Percentiles rank a stretch among this genome's conserved stretches.
These are phyloP conservation scores for Cephalopachus bancanus DNA, from an alignment of 2,797 vertebrate genomes.

Conservation along the genomic window DNA sequence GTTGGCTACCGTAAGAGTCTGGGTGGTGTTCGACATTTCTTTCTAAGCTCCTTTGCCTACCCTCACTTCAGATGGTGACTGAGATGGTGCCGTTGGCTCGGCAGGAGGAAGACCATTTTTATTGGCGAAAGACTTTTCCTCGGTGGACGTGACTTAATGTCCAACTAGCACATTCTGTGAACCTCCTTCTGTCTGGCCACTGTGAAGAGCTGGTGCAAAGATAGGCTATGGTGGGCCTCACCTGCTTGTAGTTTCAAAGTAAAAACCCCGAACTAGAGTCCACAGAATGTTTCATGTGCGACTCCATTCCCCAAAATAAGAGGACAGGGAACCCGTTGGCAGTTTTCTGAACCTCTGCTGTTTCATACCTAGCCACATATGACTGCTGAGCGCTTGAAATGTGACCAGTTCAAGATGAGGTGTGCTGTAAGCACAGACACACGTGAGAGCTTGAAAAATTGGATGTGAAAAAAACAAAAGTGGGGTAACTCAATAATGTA, in stretches of 20 bases:
- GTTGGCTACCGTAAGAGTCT: not conserved
- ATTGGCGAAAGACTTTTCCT: not conserved
- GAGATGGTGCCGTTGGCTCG: not conserved
- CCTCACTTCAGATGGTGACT: not conserved
- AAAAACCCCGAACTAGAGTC: conserved; percentile 4
- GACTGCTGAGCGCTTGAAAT: not conserved
- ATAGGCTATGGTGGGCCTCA: not conserved
- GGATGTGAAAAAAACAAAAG: not conserved
- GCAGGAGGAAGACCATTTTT: not conserved
- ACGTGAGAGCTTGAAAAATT: not conserved
- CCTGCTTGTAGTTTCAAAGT: not conserved
- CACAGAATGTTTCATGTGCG: conserved; percentile 8
- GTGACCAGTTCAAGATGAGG: not conserved
- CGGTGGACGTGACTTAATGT: not conserved
- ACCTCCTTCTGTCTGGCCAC: not conserved
- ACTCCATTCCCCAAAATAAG: not conserved
- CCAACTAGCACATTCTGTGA: not conserved
- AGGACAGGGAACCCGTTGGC: not conserved
- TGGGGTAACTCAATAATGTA: not conserved
- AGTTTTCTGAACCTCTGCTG: conserved; percentile 13
- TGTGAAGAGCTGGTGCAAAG: not conserved
- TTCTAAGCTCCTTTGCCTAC: not conserved
- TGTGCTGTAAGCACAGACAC: not conserved
- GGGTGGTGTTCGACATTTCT: not conserved
- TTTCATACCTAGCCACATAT: not conserved